Base-by-base conservation (phyloP, 23 tunicate species). In the Diplosoma virens region DNA sequence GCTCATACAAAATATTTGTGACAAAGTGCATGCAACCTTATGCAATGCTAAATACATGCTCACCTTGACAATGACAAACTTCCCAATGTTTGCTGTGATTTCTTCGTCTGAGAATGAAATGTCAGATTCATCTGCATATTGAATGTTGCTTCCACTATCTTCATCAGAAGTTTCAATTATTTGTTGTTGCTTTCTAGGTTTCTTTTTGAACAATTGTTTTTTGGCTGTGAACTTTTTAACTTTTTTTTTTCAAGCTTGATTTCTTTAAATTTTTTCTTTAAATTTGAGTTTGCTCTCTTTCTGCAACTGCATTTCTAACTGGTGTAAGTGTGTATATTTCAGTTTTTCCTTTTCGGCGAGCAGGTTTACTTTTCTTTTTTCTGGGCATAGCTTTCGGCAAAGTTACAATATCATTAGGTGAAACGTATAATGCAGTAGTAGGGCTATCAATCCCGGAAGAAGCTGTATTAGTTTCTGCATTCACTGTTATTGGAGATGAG, bases 21-120 rank as follows among this genome's bases (percentile, higher is more conserved):
- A n/a, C n/a, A n/a, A n/a, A n/a, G n/a, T n/a, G n/a, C n/a, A n/a
- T n/a, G n/a, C n/a, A n/a, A n/a, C n/a, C n/a, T n/a, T n/a, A n/a
- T n/a, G n/a, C n/a, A n/a, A n/a, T n/a, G n/a, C n/a, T n/a, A n/a
- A n/a, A n/a, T n/a, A n/a, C n/a, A n/a, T n/a, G n/a, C 74, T 4
- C 36, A 67, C 74, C 74, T 67, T 67, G 7, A 67, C 74, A 35
- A 67, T 63, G 20, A 35, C 52, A 67, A 35, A 67, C 2, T 67
- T 52, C 23, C 74, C 74, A 34, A 67, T 9, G 52, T 67, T 67
- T 34, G 36, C 74, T 18, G n/a, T 5, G 30, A 67, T 67, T 22
- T 67, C 74, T 36, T 67, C 74, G 36, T 67, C 52, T 24, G 69
- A 63, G 5, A 67, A 14, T 4, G 35, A 30, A 63, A 27, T 34